Conservation (phyloP, 1,140 invertebrate species). For the Melipona quadrifasciata region DNA sequence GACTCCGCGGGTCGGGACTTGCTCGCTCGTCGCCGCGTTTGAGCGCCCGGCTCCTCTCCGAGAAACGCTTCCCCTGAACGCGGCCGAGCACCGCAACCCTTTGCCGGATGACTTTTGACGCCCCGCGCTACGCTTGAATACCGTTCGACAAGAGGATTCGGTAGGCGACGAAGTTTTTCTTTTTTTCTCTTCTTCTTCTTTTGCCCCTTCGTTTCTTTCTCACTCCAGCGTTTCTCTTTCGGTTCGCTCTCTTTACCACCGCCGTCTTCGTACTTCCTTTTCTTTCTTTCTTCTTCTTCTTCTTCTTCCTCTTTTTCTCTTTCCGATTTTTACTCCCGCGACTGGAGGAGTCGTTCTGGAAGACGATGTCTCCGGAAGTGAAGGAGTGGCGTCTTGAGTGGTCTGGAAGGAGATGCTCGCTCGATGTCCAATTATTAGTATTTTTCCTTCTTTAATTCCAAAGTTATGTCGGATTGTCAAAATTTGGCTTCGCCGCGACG, state of each 20-base stretch:
- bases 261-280: background rate
- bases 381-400: background rate
- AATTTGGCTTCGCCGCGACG: no score
- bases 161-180: constrained; percentile 42
- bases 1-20: constrained; percentile 1
- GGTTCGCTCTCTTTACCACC: no score
- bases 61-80: constrained; percentile 45
- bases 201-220: background rate
- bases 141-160: constrained; percentile 58
- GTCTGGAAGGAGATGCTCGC: no score
- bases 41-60: constrained; percentile 22
- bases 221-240: background rate
- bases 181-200: background rate
- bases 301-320: background rate
- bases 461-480: no score
- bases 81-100: constrained; percentile 50
- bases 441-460: no score
- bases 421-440: no score
- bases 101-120: constrained; percentile 51
- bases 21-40: constrained; percentile 41
- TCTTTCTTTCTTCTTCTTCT: background rate
- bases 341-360: background rate
- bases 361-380: background rate
- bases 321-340: background rate
- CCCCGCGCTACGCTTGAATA: constrained; percentile 51